phyloP scores from a whole-genome alignment of 2,113 vertebrate species.

The Anhinga rufa region DNA sequence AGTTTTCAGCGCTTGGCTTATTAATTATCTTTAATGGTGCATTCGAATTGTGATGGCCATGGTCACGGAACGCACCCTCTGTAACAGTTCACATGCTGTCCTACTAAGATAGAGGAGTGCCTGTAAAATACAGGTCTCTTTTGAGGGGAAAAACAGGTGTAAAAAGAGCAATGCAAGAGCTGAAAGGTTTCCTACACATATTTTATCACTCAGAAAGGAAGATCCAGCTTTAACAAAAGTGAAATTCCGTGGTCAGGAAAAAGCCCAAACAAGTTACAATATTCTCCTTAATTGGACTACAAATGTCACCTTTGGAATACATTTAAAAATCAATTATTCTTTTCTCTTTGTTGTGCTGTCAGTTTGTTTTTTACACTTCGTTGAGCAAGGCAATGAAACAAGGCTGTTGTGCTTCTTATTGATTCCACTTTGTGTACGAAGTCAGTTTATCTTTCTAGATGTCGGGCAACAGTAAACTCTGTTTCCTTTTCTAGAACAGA shows the following conservation, averaged over 20 bases:
- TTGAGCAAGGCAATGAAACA: neutral
- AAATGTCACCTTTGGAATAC: constrained; percentile 7
- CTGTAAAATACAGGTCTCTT: neutral
- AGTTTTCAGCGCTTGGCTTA: neutral
- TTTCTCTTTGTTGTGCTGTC: constrained; percentile 28
- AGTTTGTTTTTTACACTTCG: constrained; percentile 5
- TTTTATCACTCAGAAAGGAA: neutral
- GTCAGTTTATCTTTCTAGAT: neutral
- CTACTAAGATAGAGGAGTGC: neutral
- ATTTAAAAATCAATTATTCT: constrained; percentile 4
- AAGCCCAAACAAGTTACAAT: neutral
- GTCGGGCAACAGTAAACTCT: neutral
- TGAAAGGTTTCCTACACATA: neutral
- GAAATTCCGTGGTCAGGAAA: neutral
- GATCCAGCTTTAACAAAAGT: neutral
- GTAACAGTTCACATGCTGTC: neutral
- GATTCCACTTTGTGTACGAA: neutral
- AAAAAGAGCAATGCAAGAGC: neutral
- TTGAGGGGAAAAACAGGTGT: neutral
- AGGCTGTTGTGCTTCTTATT: neutral
- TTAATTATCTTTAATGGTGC: neutral
- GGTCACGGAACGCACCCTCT: neutral
- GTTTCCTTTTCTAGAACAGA: neutral
- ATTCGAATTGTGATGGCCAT: neutral
- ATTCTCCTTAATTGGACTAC: constrained; percentile 1